phyloP scores from a whole-genome alignment of 30 jellyfish, hydroid and myxozoan genomes.

The Aurelia aurita complex sp. Pacific region DNA sequence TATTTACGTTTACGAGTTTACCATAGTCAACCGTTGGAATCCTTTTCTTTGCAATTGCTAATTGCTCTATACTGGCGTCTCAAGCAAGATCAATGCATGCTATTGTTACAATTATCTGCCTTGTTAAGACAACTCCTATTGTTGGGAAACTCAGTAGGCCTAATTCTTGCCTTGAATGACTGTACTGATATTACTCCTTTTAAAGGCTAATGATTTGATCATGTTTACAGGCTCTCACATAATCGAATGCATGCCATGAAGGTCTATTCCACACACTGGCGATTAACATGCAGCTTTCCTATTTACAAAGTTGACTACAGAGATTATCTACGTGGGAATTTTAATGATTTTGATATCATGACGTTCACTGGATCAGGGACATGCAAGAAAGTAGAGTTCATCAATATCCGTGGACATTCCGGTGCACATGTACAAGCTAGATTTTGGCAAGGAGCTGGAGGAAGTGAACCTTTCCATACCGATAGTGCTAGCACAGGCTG shows the following conservation, averaged over 20 bases:
- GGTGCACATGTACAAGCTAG: background rate
- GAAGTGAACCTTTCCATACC: background rate
- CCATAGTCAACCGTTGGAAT: too few relatives aligned
- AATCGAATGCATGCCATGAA: background rate
- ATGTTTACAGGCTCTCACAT: background rate
- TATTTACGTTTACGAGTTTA: too few relatives aligned
- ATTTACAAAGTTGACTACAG: background rate
- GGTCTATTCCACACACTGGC: background rate
- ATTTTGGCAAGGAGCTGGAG: background rate
- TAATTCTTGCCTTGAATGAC: too few relatives aligned
- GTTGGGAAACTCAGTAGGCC: too few relatives aligned
- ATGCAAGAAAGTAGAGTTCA: constrained; percentile 21
- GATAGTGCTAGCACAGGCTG: constrained; percentile 1
- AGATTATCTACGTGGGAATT: constrained; percentile 8
- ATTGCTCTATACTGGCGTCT: too few relatives aligned
- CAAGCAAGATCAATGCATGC: too few relatives aligned
- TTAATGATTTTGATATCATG: constrained; percentile 3
- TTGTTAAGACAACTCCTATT: too few relatives aligned
- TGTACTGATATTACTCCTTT: too few relatives aligned
- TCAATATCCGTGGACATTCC: constrained; percentile 8
- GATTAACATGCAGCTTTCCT: constrained; percentile 7
- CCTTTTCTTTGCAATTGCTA: too few relatives aligned
- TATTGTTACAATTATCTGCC: too few relatives aligned
- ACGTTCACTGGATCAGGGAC: background rate
- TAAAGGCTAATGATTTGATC: too few relatives aligned